phyloP scores from a whole-genome alignment of 1,140 invertebrate genomes.

The Procambarus virginalis region DNA sequence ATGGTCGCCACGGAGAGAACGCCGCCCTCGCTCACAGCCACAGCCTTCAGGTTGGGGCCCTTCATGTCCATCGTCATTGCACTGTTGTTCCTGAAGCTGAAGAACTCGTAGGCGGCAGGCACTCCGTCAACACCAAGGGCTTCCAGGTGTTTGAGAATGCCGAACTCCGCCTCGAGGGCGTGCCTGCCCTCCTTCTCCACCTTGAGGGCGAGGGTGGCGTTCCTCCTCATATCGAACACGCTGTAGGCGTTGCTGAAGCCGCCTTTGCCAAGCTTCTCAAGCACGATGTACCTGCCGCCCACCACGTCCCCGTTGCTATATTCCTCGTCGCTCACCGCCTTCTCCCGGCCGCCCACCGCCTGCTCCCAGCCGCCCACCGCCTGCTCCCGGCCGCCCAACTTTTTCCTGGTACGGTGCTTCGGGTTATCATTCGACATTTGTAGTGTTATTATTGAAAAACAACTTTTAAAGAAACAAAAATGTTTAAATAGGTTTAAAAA shows the following conservation, averaged over 20 bases:
- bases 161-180: not conserved
- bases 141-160: not conserved
- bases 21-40: not conserved
- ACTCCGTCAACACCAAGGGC: not conserved
- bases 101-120: not conserved
- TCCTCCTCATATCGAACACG: not conserved
- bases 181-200: not conserved
- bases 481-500: too few relatives aligned
- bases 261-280: slow-evolving; percentile 22
- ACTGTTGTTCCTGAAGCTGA: slow-evolving; percentile 5
- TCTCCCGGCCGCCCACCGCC: too few relatives aligned
- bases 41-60: not conserved
- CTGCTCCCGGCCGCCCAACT: too few relatives aligned
- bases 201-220: slow-evolving; percentile 18
- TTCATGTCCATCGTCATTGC: slow-evolving; percentile 35
- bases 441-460: too few relatives aligned
- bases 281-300: not conserved
- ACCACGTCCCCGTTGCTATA: not conserved
- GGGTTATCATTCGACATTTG: too few relatives aligned
- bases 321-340: not conserved
- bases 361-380: too few relatives aligned
- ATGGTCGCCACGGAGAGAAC: not conserved
- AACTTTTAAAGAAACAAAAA: too few relatives aligned
- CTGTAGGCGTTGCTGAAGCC: slow-evolving; percentile 16
- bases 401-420: too few relatives aligned